A percentile compares a stretch with the other conserved stretches of the same genome.
Conservation (phyloP, 1,140 invertebrate genomes). For the Drosophila miranda region DNA sequence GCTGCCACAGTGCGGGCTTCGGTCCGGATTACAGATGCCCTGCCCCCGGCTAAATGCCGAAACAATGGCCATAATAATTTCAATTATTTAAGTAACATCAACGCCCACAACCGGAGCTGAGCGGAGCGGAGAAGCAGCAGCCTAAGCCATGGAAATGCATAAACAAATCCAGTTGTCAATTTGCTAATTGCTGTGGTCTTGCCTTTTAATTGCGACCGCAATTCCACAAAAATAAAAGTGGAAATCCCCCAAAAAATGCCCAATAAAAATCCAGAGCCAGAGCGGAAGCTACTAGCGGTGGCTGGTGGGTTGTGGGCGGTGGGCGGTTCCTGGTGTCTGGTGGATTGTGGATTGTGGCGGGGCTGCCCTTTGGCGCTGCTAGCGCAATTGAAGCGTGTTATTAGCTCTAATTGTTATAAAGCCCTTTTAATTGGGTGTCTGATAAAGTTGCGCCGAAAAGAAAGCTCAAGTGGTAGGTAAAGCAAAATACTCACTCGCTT, state of each 20-base stretch:
- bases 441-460: conserved; percentile 69
- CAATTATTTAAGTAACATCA: conserved; percentile 67
- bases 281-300: conserved; percentile 8
- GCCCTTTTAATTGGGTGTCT: conserved; percentile 80
- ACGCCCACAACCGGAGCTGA: conserved; percentile 3
- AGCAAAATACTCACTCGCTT: background rate
- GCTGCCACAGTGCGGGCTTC: conserved; percentile 11
- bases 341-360: conserved; percentile 22
- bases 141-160: conserved; percentile 51
- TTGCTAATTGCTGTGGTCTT: conserved; percentile 77
- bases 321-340: background rate
- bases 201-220: conserved; percentile 72
- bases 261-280: conserved; percentile 22
- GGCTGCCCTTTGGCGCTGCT: conserved; percentile 52
- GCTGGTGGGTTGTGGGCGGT: background rate
- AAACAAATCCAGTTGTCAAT: conserved; percentile 78
- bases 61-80: conserved; percentile 65
- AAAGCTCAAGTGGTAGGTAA: conserved; percentile 43
- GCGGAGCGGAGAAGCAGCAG: background rate
- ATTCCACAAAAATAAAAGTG: conserved; percentile 35
- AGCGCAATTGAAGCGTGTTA: conserved; percentile 79
- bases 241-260: conserved; percentile 16
- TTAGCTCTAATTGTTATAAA: conserved; percentile 80
- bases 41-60: conserved; percentile 28
- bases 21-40: conserved; percentile 23